phyloP scores from a whole-genome alignment of 2,113 vertebrate genomes.

The Bombycilla garrulus region DNA sequence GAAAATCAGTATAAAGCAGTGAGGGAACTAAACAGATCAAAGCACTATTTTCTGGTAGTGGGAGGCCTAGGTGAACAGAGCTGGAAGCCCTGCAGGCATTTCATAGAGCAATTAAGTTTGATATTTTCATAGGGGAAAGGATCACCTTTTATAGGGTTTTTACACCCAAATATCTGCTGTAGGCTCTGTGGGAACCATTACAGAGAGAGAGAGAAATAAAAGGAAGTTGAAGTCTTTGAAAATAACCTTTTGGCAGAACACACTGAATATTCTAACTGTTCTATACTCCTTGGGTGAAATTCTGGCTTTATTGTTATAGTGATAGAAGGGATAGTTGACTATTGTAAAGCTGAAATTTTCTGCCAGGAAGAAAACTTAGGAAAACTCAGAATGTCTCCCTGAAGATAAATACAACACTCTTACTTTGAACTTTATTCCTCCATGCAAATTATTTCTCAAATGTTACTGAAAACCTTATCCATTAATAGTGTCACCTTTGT shows the following conservation, averaged over 20 bases:
- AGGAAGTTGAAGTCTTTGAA: constrained; percentile 1
- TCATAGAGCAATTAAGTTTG: constrained; percentile 5
- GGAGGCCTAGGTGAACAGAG: constrained; percentile 1
- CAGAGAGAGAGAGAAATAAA: neutral
- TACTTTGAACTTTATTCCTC: neutral
- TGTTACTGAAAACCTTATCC: neutral
- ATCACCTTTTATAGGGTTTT: neutral
- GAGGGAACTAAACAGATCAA: constrained; percentile 24
- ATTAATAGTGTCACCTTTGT: neutral
- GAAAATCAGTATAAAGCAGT: neutral
- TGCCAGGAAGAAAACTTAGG: neutral
- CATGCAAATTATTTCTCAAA: neutral
- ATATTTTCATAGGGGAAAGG: constrained; percentile 19
- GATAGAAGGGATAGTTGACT: neutral
- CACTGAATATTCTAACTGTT: neutral
- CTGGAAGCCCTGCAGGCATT: neutral
- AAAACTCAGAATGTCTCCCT: neutral
- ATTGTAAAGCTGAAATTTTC: neutral
- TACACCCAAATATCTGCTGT: neutral
- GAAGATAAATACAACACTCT: neutral
- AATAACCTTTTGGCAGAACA: constrained; percentile 21
- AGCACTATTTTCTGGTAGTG: constrained; percentile 2
- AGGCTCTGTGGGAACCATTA: neutral
- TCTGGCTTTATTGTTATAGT: neutral
- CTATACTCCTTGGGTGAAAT: neutral